These are phyloP conservation scores for Aphodius sticticus DNA, from an alignment of 2,888 invertebrate genomes.

Conservation along the genomic window DNA sequence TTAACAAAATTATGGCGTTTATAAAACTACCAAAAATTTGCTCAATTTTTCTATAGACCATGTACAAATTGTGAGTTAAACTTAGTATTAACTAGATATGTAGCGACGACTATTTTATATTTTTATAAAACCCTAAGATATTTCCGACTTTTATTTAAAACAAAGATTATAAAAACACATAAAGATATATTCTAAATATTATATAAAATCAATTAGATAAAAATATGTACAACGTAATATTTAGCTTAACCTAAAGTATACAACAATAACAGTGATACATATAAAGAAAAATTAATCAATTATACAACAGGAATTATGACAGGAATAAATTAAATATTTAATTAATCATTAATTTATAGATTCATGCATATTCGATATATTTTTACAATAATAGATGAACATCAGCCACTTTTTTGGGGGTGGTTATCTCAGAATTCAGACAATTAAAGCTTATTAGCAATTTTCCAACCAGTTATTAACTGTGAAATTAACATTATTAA, in stretches of 20 bases:
- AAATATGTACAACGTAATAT: background rate
- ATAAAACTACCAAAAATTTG: background rate
- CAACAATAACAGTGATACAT: background rate
- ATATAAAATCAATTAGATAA: background rate
- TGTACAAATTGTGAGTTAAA: background rate
- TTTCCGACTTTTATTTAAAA: background rate
- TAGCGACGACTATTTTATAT: background rate
- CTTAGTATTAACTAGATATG: background rate
- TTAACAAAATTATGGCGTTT: background rate
- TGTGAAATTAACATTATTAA: constrained; percentile 5
- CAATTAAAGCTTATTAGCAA: constrained; percentile 7
- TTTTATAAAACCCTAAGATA: background rate
- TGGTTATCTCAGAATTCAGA: background rate
- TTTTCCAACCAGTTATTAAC: constrained; percentile 10
- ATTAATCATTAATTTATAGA: too few relatives aligned
- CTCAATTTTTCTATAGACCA: background rate
- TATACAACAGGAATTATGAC: background rate
- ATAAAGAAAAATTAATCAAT: background rate
- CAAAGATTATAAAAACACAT: background rate
- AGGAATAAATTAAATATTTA: background rate
- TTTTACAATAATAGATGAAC: background rate
- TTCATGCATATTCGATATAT: too few relatives aligned
- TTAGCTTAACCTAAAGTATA: background rate
- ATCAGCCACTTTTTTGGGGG: background rate
- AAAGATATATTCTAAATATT: background rate